Conservation (phyloP, 2,888 invertebrate genomes). For the Drosophila mettleri region DNA sequence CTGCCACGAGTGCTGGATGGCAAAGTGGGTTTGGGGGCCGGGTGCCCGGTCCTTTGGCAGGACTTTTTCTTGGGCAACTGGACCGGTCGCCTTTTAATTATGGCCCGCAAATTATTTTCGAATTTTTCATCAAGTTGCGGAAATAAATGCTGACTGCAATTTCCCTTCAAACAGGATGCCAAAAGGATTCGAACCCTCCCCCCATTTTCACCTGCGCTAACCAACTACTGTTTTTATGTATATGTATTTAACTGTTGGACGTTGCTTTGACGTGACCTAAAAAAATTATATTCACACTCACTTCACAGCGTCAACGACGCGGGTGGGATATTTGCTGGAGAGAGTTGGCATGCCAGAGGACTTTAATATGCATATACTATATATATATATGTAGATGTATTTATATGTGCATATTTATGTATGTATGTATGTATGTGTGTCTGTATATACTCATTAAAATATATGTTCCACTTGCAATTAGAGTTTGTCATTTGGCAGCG, state of each 20-base stretch:
- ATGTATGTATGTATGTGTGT: slow-evolving; percentile 12
- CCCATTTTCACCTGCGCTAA: slow-evolving; percentile 15
- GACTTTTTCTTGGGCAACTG: slow-evolving; percentile 18
- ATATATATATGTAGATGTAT: background rate
- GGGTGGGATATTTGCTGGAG: background rate
- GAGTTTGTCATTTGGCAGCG: slow-evolving; percentile 76
- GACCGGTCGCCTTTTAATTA: slow-evolving; percentile 72
- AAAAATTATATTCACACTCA: slow-evolving; percentile 78
- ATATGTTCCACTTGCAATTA: slow-evolving; percentile 74
- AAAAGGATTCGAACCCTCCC: slow-evolving; percentile 73
- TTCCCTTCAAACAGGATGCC: slow-evolving; percentile 69
- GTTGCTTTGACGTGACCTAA: slow-evolving; percentile 75
- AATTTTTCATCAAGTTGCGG: slow-evolving; percentile 77
- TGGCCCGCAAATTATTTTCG: slow-evolving; percentile 78
- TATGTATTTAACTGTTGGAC: slow-evolving; percentile 48
- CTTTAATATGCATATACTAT: slow-evolving; percentile 11
- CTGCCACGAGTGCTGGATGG: background rate
- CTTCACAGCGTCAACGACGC: slow-evolving; percentile 71
- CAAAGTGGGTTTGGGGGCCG: background rate
- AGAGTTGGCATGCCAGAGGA: background rate
- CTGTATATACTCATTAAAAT: slow-evolving; percentile 65
- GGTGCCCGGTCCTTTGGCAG: slow-evolving; percentile 22
- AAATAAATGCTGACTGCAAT: slow-evolving; percentile 78
- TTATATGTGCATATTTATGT: slow-evolving; percentile 4
- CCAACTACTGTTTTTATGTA: background rate